phyloP scores from a whole-genome alignment of 2,888 invertebrate species.

The Tillus elongatus region DNA sequence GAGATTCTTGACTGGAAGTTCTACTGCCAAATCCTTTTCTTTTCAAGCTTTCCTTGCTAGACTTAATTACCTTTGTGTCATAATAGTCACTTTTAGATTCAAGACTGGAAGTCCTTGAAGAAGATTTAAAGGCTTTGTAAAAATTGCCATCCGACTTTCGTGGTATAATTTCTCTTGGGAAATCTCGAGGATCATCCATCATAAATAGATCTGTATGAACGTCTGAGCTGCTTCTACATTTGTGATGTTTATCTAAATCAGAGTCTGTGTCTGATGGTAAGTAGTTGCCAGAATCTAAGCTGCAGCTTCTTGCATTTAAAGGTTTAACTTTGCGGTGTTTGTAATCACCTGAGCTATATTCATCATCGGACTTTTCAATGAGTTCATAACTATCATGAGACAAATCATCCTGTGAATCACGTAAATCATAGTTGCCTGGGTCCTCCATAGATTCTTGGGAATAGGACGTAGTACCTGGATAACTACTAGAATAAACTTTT shows the following conservation, averaged over 20 bases:
- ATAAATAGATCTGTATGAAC: constrained; percentile 69
- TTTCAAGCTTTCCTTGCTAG: constrained; percentile 46
- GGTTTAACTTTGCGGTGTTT: constrained; percentile 34
- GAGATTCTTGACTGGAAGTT: constrained; percentile 60
- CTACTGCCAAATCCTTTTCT: constrained; percentile 45
- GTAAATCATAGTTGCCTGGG: constrained; percentile 53
- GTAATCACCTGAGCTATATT: constrained; percentile 42
- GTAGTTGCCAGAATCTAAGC: constrained; percentile 68
- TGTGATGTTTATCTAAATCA: constrained; percentile 49
- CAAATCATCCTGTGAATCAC: constrained; percentile 73
- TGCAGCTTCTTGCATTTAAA: constrained; percentile 52
- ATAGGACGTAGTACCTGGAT: constrained; percentile 67
- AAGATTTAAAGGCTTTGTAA: constrained; percentile 59
- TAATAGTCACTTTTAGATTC: constrained; percentile 58
- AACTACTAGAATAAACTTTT: constrained; percentile 77
- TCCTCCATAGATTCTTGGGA: constrained; percentile 57
- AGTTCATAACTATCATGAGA: constrained; percentile 85
- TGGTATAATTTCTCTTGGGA: constrained; percentile 62
- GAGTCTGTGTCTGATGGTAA: constrained; percentile 66
- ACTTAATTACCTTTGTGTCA: constrained; percentile 56
- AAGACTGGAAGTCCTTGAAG: constrained; percentile 38
- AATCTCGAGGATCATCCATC: constrained; percentile 65
- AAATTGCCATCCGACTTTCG: constrained; percentile 66
- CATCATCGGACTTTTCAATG: constrained; percentile 65
- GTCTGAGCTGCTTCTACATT: constrained; percentile 59